These are phyloP conservation scores for Aphodius sticticus DNA, from an alignment of 2,888 invertebrate species.

Conservation along the genomic window DNA sequence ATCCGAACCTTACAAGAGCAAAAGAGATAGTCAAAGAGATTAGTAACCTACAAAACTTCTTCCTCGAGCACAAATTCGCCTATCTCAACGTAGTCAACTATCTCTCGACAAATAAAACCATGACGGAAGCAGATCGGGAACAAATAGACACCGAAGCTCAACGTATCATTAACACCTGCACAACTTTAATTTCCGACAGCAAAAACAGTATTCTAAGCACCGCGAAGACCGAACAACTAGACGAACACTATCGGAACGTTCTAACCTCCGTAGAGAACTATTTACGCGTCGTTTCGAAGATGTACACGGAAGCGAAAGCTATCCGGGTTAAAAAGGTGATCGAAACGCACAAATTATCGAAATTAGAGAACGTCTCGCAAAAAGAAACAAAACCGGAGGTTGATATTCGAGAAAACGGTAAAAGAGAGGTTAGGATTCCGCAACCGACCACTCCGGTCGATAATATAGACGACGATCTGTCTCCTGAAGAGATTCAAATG, in stretches of 20 bases:
- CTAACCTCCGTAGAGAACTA: conserved; percentile 80
- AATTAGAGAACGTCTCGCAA: conserved; percentile 63
- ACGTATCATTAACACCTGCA: conserved; percentile 82
- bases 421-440: conserved; percentile 18
- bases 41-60: conserved; percentile 78
- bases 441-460: conserved; percentile 48
- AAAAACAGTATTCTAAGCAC: conserved; percentile 69
- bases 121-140: conserved; percentile 87
- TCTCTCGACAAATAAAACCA: conserved; percentile 70
- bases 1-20: conserved; percentile 73
- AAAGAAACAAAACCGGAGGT: conserved; percentile 26
- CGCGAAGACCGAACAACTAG: conserved; percentile 69
- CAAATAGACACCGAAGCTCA: conserved; percentile 88
- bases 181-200: conserved; percentile 78
- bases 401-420: conserved; percentile 31
- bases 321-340: conserved; percentile 85
- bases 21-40: conserved; percentile 83
- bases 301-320: conserved; percentile 89
- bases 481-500: conserved; percentile 90
- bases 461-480: conserved; percentile 72
- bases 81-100: conserved; percentile 85
- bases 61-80: conserved; percentile 83
- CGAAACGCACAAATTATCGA: conserved; percentile 82
- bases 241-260: conserved; percentile 81
- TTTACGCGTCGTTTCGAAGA: conserved; percentile 84